Evolutionary conservation across 2,888 invertebrate genomes (phyloP), one percentile per base, ranked within the genome.

Genomic region (Zeuzera pyrina): DNA sequence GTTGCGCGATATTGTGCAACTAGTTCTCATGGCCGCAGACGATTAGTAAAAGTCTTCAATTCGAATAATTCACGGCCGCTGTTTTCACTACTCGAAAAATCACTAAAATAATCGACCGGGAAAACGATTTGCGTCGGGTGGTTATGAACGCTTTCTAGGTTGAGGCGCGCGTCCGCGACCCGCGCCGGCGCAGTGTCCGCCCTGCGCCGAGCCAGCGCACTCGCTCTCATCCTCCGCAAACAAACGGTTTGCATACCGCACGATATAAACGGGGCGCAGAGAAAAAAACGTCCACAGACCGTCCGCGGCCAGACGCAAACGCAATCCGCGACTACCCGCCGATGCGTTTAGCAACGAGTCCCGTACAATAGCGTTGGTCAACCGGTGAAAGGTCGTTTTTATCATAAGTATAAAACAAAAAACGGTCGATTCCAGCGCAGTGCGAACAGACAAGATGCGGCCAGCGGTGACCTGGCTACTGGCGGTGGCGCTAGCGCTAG

Each of bases 101-200:
- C 60, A 60, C 64, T 50, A 67, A 65, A 59, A 69, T 61, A 64
- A 68, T 61, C 58, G 42, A 44, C 39, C 51, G 49, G 52, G 42
- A 45, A 57, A 56, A 53, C 59, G 57, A 72, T 68, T 68, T 47
- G 63, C 43, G 40, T 45, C 59, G 64, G 49, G 53, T 16, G 11
- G 25, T 67, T 62, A 51, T 44, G 52, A 45, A 70, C 76, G 76
- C 72, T 78, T 76, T 76, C 76, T 72, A 64, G 52, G 53, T 42
- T 41, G 41, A 36, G 3, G 12, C n/a, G n/a, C n/a, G 6, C 35
- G 43, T 28, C 26, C 26, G 36, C n/a, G 41, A 33, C 33, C 34
- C 45, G 42, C 45, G 37, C 31, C 22, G 11, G 44, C 51, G 52
- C 69, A 73, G 74, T 73, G 54, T 48, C 51, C 46, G 50, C 42